Conservation (phyloP, 2,113 vertebrate species). For the Carollia perspicillata region DNA sequence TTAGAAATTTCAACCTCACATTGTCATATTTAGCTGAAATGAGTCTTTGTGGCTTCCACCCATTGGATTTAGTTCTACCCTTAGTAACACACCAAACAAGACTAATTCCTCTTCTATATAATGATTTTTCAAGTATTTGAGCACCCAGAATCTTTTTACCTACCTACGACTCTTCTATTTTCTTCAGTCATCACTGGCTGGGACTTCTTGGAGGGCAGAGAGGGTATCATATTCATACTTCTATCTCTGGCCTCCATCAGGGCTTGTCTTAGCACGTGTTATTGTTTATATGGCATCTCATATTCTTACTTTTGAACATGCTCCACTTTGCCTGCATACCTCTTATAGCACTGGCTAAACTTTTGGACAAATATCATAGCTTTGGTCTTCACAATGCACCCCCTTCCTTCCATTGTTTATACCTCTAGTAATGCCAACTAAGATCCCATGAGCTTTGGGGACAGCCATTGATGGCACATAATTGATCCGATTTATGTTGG, state of each 20-base stretch:
- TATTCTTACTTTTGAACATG: not conserved
- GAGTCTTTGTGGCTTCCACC: not conserved
- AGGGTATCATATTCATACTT: not conserved
- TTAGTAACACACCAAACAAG: not conserved
- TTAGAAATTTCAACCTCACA: not conserved
- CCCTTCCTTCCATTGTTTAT: not conserved
- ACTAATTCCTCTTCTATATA: not conserved
- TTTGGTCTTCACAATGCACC: not conserved
- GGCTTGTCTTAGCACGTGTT: not conserved
- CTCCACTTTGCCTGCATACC: not conserved
- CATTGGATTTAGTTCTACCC: not conserved
- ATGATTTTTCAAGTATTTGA: not conserved
- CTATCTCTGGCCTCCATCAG: not conserved
- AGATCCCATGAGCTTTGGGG: not conserved
- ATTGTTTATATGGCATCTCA: not conserved
- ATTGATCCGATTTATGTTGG: not conserved
- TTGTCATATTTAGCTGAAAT: not conserved
- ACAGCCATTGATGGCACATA: not conserved
- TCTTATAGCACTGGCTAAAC: not conserved
- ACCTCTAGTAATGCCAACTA: not conserved
- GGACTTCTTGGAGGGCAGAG: not conserved
- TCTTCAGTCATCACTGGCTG: not conserved
- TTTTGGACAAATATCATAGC: not conserved
- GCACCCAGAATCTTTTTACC: not conserved
- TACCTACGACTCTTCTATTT: not conserved